Conservation (phyloP, 2,113 vertebrate genomes). For the Mesoclemmys tuberculata region DNA sequence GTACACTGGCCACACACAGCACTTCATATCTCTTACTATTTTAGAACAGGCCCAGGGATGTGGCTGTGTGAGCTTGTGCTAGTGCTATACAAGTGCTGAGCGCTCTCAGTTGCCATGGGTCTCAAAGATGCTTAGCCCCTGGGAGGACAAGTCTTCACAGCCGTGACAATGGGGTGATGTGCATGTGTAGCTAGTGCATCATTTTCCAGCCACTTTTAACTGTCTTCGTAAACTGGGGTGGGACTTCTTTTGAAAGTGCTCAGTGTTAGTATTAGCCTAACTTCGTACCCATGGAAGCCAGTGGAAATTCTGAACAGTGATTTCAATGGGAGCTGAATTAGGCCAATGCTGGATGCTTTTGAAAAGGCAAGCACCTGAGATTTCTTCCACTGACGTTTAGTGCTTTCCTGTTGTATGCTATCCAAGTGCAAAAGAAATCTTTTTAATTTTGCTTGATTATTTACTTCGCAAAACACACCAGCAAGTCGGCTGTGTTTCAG, state of each 20-base stretch:
- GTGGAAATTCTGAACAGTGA: background rate
- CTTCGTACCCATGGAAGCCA: background rate
- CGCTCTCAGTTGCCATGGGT: background rate
- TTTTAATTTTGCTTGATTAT: constrained; percentile 8
- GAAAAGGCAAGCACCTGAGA: background rate
- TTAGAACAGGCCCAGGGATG: background rate
- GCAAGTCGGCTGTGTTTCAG: background rate
- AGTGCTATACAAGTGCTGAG: too few species aligned
- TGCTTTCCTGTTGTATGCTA: background rate
- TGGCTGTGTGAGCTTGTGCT: too few species aligned
- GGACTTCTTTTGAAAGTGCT: background rate
- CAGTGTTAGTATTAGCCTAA: background rate
- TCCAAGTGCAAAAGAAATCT: background rate
- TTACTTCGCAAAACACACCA: constrained; percentile 49
- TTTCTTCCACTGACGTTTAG: background rate
- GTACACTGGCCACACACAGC: background rate
- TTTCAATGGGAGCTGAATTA: background rate
- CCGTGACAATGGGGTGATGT: background rate
- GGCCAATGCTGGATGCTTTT: too few species aligned
- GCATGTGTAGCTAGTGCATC: background rate
- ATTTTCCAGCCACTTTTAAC: background rate
- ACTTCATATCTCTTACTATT: background rate
- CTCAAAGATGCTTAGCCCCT: background rate
- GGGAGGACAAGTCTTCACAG: too few species aligned
- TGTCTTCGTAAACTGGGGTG: too few species aligned